Base-by-base conservation (phyloP, 2,888 invertebrate genomes). In the Epistrophe grossulariae region DNA sequence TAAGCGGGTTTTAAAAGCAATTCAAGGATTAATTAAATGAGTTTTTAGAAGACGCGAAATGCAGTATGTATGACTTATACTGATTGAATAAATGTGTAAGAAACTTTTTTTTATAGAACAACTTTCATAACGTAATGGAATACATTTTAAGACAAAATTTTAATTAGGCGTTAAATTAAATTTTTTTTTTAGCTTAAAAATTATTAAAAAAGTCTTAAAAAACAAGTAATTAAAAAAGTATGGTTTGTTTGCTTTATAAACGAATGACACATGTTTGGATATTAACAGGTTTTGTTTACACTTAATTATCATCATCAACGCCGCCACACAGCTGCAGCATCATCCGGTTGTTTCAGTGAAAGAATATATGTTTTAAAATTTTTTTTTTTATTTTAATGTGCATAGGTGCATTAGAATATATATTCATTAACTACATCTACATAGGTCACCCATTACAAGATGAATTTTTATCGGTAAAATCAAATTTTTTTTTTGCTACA, bases 211-310 rank as follows among this genome's bases (percentile, higher is more conserved):
- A 19, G 19, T 5, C 19, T 11, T 11, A 19, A 48, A 48, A 48
- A 9, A 17, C 8, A 17, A 10, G 0, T 4, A 43, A 50, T 11
- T 10, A 19, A 50, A 9, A 50, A 17, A 19, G 17, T 1, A 48
- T 17, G 13, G 0, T 50, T 11, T 50, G 6, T 2, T 28, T 52
- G 24, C 15, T 28, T 15, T 2, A 52, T 52, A 28, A 13, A 7
- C 13, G 15, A 52, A 52, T 28, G 52, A 28, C 52, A 52, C 28
- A 28, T 52, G 52, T 52, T 52, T 52, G 13, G 6, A 45, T 45
- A 52, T 52, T 28, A 52, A 52, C 7, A 28, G 15, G 52, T 52
- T 52, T 52, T 28, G 24, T 28, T 52, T 52, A 52, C 52, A 52
- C 13, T 15, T 7, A 52, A 28, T 52, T 52, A 28, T 24, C 13